phyloP scores from a whole-genome alignment of 2,797 vertebrate species.

The Rhinatrema bivittatum region DNA sequence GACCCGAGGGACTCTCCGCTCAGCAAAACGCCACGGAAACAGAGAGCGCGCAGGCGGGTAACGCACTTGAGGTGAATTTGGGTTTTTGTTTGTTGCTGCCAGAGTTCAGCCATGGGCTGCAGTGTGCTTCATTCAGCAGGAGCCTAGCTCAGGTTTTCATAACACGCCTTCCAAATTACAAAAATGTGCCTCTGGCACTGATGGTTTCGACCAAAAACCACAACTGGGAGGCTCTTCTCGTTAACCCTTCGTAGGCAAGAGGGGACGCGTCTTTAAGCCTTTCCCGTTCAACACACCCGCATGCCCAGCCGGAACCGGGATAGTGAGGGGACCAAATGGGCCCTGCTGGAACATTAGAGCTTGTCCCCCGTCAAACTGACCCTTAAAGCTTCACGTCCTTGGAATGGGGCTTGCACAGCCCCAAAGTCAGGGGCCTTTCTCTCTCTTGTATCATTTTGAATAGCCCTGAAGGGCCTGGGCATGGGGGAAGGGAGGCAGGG shows the following conservation, averaged over 20 bases:
- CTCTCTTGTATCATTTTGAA: no score
- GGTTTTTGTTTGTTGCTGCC: conserved; percentile 35
- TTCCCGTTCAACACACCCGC: background rate
- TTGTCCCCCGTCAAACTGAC: no score
- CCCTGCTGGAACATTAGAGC: no score
- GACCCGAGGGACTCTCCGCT: background rate
- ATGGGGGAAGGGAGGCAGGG: no score
- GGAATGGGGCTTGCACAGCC: no score
- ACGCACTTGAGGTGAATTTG: background rate
- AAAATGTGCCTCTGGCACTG: conserved; percentile 78
- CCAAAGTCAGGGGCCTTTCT: no score
- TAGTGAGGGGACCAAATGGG: no score
- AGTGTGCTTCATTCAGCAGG: conserved; percentile 63
- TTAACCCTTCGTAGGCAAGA: conserved; percentile 63
- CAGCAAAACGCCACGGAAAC: background rate
- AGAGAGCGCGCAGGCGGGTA: background rate
- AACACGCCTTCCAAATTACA: conserved; percentile 63
- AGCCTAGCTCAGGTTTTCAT: conserved; percentile 56
- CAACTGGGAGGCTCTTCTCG: conserved; percentile 56
- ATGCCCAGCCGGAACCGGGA: no score
- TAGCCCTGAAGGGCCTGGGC: no score
- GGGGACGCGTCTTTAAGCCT: no score
- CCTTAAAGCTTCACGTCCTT: no score
- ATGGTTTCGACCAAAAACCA: conserved; percentile 88
- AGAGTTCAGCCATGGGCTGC: conserved; percentile 53